phyloP scores from a whole-genome alignment of 2,113 vertebrate species.

The Gambusia affinis region DNA sequence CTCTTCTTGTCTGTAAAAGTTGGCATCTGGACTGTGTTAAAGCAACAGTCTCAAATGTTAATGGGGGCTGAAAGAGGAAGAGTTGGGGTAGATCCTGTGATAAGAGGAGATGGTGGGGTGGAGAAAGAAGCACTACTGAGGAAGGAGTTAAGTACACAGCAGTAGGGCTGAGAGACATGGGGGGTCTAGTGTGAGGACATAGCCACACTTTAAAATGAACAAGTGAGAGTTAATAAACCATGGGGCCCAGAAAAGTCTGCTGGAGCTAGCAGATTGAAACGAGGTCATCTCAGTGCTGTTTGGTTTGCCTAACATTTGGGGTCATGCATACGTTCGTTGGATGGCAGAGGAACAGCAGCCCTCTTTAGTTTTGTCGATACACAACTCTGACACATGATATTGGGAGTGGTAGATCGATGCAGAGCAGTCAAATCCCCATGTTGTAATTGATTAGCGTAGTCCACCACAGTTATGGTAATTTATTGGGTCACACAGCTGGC shows the following conservation, averaged over 20 bases:
- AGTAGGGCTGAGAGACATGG: not conserved
- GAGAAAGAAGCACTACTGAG: constrained; percentile 8
- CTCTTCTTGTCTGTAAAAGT: constrained; percentile 12
- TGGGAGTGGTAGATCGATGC: constrained; percentile 62
- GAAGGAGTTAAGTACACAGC: constrained; percentile 36
- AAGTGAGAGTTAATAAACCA: constrained; percentile 69
- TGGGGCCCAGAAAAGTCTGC: not conserved
- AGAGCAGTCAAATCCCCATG: constrained; percentile 31
- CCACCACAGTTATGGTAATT: constrained; percentile 31
- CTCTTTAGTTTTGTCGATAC: constrained; percentile 52
- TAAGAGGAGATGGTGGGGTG: constrained; percentile 17
- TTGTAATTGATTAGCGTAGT: constrained; percentile 55
- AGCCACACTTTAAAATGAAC: constrained; percentile 59
- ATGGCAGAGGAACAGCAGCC: constrained; percentile 40
- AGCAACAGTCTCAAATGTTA: constrained; percentile 62
- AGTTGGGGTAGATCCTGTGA: constrained; percentile 13
- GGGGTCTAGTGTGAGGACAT: constrained; percentile 28
- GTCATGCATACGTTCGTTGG: constrained; percentile 59
- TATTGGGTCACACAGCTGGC: constrained; percentile 23
- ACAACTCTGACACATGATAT: constrained; percentile 44
- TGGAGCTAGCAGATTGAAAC: constrained; percentile 19
- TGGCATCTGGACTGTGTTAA: constrained; percentile 74
- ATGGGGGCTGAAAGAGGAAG: constrained; percentile 21
- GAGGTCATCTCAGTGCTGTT: not conserved
- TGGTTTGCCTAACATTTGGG: constrained; percentile 5